phyloP scores from a whole-genome alignment of 1,140 invertebrate species.

The Oedothorax gibbosus region DNA sequence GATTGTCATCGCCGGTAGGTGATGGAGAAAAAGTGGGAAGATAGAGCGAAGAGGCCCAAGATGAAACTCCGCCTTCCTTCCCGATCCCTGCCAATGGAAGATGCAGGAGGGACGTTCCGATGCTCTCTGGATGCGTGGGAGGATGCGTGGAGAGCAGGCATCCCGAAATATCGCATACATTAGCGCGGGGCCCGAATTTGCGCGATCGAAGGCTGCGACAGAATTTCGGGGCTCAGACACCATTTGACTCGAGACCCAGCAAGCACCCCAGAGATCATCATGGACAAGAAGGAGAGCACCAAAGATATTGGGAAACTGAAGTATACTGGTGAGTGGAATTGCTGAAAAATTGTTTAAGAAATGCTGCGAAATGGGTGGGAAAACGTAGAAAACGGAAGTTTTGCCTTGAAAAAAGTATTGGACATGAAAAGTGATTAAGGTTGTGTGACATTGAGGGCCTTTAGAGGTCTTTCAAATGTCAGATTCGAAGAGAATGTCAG shows the following conservation, averaged over 20 bases:
- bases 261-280: constrained; percentile 36
- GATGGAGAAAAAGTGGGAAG: constrained; percentile 27
- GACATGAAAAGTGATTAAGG: no score
- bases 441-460: no score
- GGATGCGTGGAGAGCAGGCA: constrained; percentile 34
- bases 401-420: not conserved
- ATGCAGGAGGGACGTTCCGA: constrained; percentile 17
- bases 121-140: constrained; percentile 5
- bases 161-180: constrained; percentile 55
- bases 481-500: no score
- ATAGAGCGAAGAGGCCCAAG: constrained; percentile 46
- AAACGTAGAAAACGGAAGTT: not conserved
- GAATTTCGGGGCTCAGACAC: constrained; percentile 35
- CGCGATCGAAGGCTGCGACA: constrained; percentile 42
- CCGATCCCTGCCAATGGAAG: constrained; percentile 22
- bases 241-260: not conserved
- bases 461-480: no score
- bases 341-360: not conserved
- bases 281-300: constrained; percentile 44
- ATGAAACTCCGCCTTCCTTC: not conserved
- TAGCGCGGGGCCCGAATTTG: not conserved
- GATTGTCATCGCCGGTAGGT: constrained; percentile 10
- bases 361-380: not conserved
- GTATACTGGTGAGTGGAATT: constrained; percentile 45
- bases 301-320: constrained; percentile 51